Evolutionary conservation across 2,113 vertebrate genomes (phyloP).

Genomic region (Chionis minor): DNA sequence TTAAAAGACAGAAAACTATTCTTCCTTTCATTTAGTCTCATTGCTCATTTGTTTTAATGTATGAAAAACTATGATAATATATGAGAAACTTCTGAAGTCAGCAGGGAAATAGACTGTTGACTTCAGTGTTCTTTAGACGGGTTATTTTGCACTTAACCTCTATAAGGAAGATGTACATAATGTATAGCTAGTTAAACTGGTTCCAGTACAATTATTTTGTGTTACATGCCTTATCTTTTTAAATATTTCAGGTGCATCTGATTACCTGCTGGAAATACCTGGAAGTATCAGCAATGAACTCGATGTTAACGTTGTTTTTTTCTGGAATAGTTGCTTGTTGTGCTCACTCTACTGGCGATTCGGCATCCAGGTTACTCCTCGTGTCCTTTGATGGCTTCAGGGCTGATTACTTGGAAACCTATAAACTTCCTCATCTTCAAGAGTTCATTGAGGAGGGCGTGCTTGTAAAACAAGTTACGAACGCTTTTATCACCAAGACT

Average conservation of each 20-base stretch:
- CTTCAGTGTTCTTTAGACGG: neutral
- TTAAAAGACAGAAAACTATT: neutral
- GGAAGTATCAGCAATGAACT: conserved; percentile 46
- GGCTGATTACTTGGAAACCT: conserved; percentile 89
- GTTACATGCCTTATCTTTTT: neutral
- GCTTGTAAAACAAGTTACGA: conserved; percentile 86
- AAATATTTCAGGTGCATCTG: conserved; percentile 50
- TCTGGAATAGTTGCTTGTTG: conserved; percentile 28
- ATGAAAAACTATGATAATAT: neutral
- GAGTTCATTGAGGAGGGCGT: conserved; percentile 84
- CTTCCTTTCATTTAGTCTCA: neutral
- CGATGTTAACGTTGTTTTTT: neutral
- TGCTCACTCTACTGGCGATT: neutral
- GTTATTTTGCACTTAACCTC: neutral
- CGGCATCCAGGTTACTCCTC: conserved; percentile 77
- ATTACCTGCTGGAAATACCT: neutral
- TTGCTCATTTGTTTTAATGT: neutral
- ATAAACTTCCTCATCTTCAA: conserved; percentile 86
- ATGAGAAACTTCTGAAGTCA: neutral
- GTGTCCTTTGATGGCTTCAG: conserved; percentile 97
- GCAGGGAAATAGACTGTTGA: neutral
- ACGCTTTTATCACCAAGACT: conserved; percentile 94
- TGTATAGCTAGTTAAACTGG: neutral
- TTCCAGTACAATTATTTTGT: neutral
- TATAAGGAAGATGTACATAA: neutral